A percentile compares a stretch with the other conserved stretches of the same genome.
phyloP scores from a whole-genome alignment of 2,797 vertebrate genomes.

The Cyclura pinguis region DNA sequence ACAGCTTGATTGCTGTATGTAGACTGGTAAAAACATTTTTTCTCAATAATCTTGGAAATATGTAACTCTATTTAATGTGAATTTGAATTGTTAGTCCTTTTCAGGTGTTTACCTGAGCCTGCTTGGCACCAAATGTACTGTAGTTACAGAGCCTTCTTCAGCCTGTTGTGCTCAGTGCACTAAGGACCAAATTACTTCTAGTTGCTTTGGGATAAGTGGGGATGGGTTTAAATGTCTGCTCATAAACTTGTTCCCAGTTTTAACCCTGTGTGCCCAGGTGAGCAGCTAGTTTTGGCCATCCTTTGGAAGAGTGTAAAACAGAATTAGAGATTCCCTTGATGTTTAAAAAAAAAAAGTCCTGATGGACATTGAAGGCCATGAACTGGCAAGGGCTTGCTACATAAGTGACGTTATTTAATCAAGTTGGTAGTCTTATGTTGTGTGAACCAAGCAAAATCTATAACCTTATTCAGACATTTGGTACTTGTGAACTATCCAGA shows the following conservation, averaged over 20 bases:
- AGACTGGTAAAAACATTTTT: constrained; percentile 55
- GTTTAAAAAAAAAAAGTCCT: too few species aligned
- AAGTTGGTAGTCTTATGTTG: constrained; percentile 31
- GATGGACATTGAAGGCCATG: background rate
- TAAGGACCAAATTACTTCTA: too few species aligned
- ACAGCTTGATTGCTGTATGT: background rate
- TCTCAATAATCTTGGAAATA: constrained; percentile 52
- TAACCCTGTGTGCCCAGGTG: too few species aligned
- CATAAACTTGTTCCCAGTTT: too few species aligned
- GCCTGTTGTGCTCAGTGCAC: too few species aligned
- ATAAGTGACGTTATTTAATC: constrained; percentile 19
- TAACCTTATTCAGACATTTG: background rate
- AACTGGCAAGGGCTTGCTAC: background rate
- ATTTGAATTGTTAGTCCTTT: constrained; percentile 30
- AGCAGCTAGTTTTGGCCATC: background rate
- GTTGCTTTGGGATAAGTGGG: too few species aligned
- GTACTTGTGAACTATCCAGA: background rate
- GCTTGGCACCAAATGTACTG: too few species aligned
- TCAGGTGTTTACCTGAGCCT: too few species aligned
- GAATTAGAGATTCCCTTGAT: background rate
- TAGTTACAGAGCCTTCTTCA: too few species aligned
- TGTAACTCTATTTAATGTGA: constrained; percentile 41
- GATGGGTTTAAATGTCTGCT: too few species aligned
- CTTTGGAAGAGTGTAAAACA: background rate
- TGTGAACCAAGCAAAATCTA: constrained; percentile 18